Evolutionary conservation across 1,140 invertebrate genomes (phyloP), one percentile per base, ranked within the genome.

Genomic region (Drosophila azteca): DNA sequence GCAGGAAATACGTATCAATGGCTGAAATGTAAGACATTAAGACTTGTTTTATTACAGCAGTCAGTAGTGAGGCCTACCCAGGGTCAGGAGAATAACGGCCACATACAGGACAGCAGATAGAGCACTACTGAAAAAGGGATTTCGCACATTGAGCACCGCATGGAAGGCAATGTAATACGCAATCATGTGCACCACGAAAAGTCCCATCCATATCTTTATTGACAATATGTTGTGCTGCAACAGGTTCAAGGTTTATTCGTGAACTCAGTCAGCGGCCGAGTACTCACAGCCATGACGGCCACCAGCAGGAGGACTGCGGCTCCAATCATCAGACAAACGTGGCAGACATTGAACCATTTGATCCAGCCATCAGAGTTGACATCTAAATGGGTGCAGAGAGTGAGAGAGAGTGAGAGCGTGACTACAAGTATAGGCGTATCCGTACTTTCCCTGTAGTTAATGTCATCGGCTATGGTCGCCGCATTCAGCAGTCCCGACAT

Each of bases 321-420:
- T 3, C 6, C 9, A 13, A 59, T 66, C 70, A 74, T 74, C 9
- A 75, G 39, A n/a, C 6, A 44, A 17, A 74, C 43, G 26, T 75
- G 71, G 24, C n/a, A 24, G 5, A 75, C 26, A 59, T 74, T 75
- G 22, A 75, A 75, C 53, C 61, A 74, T 24, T 75, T 74, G 8
- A 51, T 9, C 26, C 7, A 31, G 31, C 7, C 13, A 50, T 66
- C 44, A 35, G 61, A 49, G 11, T 31, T 52, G 2, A 11, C 11
- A 4, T 53, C 70, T 74, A 26, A 20, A 20, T 1, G 17, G 17
- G 17, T 0, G 24, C 24, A 5, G 3, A 26, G 24, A 26, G 24
- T 0, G 24, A 5, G 24, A 24, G 22, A 24, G 22, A 1, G 22
- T 24, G 22, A 24, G 22, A 24, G 22, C 2, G 22, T 24, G 22